Base-by-base conservation (phyloP, 30 jellyfish, hydroid and myxozoan genomes). In the Aurelia sp. region DNA sequence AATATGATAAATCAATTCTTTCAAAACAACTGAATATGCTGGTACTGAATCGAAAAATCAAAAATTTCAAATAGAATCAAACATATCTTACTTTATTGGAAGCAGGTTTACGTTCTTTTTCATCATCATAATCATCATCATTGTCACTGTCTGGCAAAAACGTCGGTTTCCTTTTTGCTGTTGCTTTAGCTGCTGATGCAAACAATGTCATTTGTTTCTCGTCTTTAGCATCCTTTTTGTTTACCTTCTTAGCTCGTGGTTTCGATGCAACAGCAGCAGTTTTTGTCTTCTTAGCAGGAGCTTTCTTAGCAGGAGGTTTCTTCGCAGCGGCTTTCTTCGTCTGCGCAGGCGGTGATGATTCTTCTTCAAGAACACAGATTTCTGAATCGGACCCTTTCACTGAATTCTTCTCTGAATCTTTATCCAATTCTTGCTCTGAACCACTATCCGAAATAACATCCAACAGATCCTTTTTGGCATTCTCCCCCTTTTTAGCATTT, bases 281-380 rank as follows among this genome's bases (percentile, higher is more conserved):
- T 5, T 47, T 57, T 23, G 60, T 23, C 75, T 80, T 80, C 83
- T 80, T 66, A 4, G 84, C 22, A 18, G 79, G 40, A 27, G 68
- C 85, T 40, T 47, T 72, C 79, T 68, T 55, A 0, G 94, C 60
- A n/a, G 84, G 67, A 19, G 66, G 83, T 16, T 79, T 74, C 73
- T 12, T 23, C 11, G 30, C 59, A 9, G 87, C 51, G 57, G 65
- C 41, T 17, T 77, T 60, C 57, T 81, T 66, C 69, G 69, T 78
- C 55, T 27, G 19, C 21, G 80, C 74, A 11, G 91, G 87, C 20
- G 91, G 91, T 5, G 83, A 81, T 27, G 91, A 81, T 50, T 65
- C 79, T 11, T 81, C 84, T 13, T 81, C 84, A 35, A 64, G 48
- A 17, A 81, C 23, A 19, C 27, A 75, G 17, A 81, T 23, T 10